Conservation (phyloP, 1,140 invertebrate genomes). For the Bilobella aurantiaca region DNA sequence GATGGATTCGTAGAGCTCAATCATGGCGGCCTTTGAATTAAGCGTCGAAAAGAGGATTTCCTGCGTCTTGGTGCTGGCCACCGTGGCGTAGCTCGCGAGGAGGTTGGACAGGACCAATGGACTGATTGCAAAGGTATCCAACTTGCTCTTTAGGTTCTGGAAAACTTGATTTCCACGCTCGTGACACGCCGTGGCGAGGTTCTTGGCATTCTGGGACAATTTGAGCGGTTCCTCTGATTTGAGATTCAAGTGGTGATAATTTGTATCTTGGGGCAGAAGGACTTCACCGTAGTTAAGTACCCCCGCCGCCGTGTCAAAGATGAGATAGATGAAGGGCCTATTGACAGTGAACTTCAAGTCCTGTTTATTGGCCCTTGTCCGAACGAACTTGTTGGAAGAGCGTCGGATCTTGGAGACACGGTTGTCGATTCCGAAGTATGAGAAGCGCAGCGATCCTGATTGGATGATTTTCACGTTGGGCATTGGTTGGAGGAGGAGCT, state of each 20-base stretch:
- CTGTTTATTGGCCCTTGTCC: constrained; percentile 20
- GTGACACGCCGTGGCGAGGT: constrained; percentile 8
- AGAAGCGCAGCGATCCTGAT: constrained; percentile 15
- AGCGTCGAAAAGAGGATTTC: neutral
- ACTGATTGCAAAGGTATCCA: neutral
- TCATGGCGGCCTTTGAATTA: neutral
- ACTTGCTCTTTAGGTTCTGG: neutral
- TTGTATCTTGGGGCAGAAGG: constrained; percentile 9
- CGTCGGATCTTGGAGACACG: neutral
- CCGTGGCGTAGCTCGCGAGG: constrained; percentile 5
- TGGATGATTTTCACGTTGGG: constrained; percentile 23
- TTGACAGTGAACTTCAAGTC: constrained; percentile 24
- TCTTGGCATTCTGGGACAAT: constrained; percentile 21
- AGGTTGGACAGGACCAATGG: neutral
- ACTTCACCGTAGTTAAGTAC: constrained; percentile 26
- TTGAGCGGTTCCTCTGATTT: constrained; percentile 3
- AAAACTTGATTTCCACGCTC: constrained; percentile 18
- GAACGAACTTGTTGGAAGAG: constrained; percentile 14
- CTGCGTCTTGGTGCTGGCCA: neutral
- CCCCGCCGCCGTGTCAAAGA: constrained; percentile 22
- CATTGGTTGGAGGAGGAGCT: constrained; percentile 12
- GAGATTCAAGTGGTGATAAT: neutral
- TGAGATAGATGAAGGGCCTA: constrained; percentile 26
- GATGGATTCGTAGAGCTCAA: neutral
- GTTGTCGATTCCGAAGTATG: constrained; percentile 24